Evolutionary conservation across 1,140 invertebrate species (phyloP), one percentile per base, ranked within the genome.

Genomic region (Sminthurinus signatus): DNA sequence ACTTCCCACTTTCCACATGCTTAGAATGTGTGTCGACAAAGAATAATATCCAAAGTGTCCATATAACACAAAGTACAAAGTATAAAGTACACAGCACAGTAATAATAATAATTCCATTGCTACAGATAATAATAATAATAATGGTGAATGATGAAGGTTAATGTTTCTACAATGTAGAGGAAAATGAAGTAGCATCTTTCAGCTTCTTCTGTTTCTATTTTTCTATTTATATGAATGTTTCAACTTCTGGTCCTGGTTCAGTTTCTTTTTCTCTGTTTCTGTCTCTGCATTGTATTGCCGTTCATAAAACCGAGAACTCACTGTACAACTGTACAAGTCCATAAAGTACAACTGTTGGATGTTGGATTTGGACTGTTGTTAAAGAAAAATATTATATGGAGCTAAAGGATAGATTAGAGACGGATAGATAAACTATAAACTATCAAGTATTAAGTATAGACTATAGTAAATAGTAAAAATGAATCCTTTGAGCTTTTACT

Each of bases 261-360:
- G 17, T 39, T 8, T 10, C 8, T 10, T 8, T 8, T 10, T 39
- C 8, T 10, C 8, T 10, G 36, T 17, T 8, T 8, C 8, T 8
- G 36, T 10, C 8, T 17, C 8, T 10, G 36, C 8, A 17, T 8
- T 8, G 17, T 10, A 17, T 39, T 17, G 36, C 36, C 36, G 36
- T 39, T 39, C 36, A 39, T 39, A 39, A 39, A 39, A 39, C 8
- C 17, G 36, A 39, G 36, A 39, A 39, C 8, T 17, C 8, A 10
- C 17, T 39, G 8, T 10, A 39, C 17, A 10, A 10, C 17, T 39
- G 17, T 17, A 10, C 36, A 39, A 39, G 36, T n/a, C 29, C 44
- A 50, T 60, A 60, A 60, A 60, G 29, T 60, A 50, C 58, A 60
- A 60, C 58, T 60, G 58, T 60, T 60, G 44, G 36, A 21, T 21